Evolutionary conservation across 1,140 invertebrate species (phyloP).

Genomic region (Asbolus verrucosus): DNA sequence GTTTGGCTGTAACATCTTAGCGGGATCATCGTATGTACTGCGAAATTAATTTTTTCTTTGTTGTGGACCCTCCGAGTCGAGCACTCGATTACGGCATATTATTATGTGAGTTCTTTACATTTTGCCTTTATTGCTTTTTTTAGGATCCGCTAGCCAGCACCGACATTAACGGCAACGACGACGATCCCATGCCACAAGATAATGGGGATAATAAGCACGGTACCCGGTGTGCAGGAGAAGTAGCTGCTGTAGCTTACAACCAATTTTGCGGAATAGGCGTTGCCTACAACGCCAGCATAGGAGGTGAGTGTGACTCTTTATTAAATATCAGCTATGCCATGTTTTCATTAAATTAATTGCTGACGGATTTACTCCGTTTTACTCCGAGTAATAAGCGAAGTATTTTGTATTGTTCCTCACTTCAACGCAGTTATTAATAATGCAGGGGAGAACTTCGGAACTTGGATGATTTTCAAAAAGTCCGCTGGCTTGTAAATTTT

Average conservation of each 20-base stretch:
- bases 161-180: conserved; percentile 96
- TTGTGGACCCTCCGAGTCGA: too few relatives aligned
- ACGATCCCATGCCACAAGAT: conserved; percentile 96
- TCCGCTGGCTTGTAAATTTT: conserved; percentile 30
- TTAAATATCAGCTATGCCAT: conserved; percentile 35
- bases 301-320: conserved; percentile 72
- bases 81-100: too few relatives aligned
- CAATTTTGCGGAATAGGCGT: conserved; percentile 93
- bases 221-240: conserved; percentile 92
- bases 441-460: not conserved
- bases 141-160: conserved; percentile 94
- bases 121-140: conserved; percentile 33
- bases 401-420: conserved; percentile 31
- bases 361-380: conserved; percentile 28
- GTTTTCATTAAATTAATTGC: conserved; percentile 38
- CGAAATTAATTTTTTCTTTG: too few relatives aligned
- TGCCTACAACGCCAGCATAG: conserved; percentile 93
- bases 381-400: conserved; percentile 28
- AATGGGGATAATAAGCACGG: conserved; percentile 96
- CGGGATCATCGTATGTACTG: too few relatives aligned
- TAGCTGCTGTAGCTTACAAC: conserved; percentile 93
- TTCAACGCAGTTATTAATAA: conserved; percentile 11
- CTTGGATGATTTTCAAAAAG: conserved; percentile 24
- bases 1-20: too few relatives aligned
- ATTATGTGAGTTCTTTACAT: too few relatives aligned